phyloP scores from a whole-genome alignment of 2,888 invertebrate species.

The Frankliniella intonsa region DNA sequence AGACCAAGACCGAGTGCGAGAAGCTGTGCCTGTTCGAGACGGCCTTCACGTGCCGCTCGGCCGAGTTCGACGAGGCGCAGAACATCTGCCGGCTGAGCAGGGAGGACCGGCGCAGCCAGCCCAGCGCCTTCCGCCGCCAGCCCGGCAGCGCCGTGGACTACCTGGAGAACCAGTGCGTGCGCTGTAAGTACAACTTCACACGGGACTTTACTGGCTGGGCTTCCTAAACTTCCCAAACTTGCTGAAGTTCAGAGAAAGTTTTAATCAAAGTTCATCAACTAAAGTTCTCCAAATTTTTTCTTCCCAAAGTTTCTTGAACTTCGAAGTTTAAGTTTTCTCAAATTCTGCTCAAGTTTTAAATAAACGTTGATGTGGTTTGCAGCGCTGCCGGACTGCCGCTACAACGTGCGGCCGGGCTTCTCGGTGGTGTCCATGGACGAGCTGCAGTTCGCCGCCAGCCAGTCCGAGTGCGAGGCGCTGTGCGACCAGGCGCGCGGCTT shows the following conservation, averaged over 20 bases:
- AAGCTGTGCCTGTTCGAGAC: conserved; percentile 50
- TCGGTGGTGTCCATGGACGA: conserved; percentile 48
- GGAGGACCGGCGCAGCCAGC: conserved; percentile 52
- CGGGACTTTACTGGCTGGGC: no score
- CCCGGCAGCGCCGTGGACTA: conserved; percentile 49
- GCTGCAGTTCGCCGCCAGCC: conserved; percentile 46
- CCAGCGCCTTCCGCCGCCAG: conserved; percentile 47
- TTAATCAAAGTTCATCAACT: no score
- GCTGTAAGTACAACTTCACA: conserved; percentile 42
- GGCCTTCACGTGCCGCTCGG: conserved; percentile 51
- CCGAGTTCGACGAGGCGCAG: conserved; percentile 50
- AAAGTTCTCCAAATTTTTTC: no score
- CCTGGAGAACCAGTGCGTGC: conserved; percentile 53
- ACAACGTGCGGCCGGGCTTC: conserved; percentile 44
- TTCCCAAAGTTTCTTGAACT: no score
- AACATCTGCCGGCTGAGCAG: conserved; percentile 49
- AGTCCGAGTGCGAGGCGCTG: conserved; percentile 46
- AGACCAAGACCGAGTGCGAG: conserved; percentile 48
- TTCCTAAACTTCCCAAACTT: no score
- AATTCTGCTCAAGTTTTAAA: neutral
- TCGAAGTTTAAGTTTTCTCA: no score
- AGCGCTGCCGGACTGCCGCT: conserved; percentile 48
- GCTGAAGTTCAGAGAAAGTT: no score
- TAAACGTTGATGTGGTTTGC: conserved; percentile 28
- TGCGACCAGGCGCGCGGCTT: conserved; percentile 47